These are phyloP conservation scores for Tympanuchus pallidicinctus DNA, from an alignment of 2,113 vertebrate genomes.

Conservation along the genomic window DNA sequence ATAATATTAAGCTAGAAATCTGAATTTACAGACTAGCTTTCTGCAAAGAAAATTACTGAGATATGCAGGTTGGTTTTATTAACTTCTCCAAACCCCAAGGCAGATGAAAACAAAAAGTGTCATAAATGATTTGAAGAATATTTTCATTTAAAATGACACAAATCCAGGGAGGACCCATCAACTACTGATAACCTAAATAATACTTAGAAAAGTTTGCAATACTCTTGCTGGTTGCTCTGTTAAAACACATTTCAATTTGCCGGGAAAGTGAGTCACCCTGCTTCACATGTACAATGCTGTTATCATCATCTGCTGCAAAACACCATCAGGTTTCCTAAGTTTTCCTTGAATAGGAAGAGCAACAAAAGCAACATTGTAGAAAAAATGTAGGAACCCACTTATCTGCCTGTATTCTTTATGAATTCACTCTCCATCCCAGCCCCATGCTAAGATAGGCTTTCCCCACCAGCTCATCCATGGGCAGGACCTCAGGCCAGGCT, in stretches of 20 bases:
- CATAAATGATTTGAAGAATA: not conserved
- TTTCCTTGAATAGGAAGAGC: not conserved
- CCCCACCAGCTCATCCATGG: not conserved
- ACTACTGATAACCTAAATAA: not conserved
- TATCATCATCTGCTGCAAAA: not conserved
- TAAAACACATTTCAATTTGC: constrained; percentile 7
- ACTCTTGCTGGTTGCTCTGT: not conserved
- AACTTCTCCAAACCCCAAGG: constrained; percentile 4
- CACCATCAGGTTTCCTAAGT: not conserved
- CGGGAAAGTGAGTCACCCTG: not conserved
- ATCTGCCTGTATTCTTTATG: not conserved
- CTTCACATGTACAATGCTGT: not conserved
- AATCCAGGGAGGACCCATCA: not conserved
- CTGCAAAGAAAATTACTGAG: constrained; percentile 43
- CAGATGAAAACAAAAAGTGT: not conserved
- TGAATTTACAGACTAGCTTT: constrained; percentile 20
- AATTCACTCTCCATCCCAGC: not conserved
- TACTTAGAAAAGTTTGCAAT: not conserved
- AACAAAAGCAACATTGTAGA: not conserved
- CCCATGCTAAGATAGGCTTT: not conserved
- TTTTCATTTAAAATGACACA: constrained; percentile 38
- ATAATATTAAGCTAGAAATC: constrained; percentile 28
- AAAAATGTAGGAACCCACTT: not conserved
- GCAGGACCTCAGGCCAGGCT: not conserved
- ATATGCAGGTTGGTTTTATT: constrained; percentile 42